phyloP scores from a whole-genome alignment of 2,113 vertebrate species.

The Hucho hucho region DNA sequence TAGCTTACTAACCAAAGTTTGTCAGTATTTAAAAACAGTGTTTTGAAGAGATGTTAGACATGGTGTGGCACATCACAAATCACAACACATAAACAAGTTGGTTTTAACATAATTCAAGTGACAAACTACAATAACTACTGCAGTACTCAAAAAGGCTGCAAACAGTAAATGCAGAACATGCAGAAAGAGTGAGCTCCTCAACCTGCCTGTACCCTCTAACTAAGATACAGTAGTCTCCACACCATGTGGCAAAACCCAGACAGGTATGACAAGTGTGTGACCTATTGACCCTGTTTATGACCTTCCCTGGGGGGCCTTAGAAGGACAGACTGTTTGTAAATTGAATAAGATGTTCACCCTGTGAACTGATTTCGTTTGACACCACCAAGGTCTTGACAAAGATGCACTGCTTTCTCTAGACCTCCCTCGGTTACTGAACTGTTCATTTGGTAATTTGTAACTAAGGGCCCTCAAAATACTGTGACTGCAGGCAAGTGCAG shows the following conservation, averaged over 20 bases:
- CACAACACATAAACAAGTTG: too few species aligned
- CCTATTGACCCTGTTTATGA: conserved; percentile 10
- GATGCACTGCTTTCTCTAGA: neutral
- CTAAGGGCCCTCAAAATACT: neutral
- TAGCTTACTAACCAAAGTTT: neutral
- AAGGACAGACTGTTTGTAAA: neutral
- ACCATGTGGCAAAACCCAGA: neutral
- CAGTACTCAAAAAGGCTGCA: neutral
- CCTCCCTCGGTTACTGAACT: neutral
- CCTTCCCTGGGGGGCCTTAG: neutral
- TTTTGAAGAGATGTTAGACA: too few species aligned
- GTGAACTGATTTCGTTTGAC: neutral
- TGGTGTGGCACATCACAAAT: too few species aligned
- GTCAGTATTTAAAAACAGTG: too few species aligned
- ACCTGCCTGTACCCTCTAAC: neutral
- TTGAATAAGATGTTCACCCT: neutral
- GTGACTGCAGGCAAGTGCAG: neutral
- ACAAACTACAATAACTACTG: neutral
- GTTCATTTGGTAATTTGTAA: neutral
- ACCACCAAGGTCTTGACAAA: conserved; percentile 4
- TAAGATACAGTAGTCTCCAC: neutral
- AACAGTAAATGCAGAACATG: neutral
- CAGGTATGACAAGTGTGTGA: conserved; percentile 9
- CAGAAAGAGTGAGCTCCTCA: neutral
- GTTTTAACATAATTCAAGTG: too few species aligned